These are phyloP conservation scores for Athalia rosae DNA, from an alignment of 2,888 invertebrate genomes.

Conservation along the genomic window DNA sequence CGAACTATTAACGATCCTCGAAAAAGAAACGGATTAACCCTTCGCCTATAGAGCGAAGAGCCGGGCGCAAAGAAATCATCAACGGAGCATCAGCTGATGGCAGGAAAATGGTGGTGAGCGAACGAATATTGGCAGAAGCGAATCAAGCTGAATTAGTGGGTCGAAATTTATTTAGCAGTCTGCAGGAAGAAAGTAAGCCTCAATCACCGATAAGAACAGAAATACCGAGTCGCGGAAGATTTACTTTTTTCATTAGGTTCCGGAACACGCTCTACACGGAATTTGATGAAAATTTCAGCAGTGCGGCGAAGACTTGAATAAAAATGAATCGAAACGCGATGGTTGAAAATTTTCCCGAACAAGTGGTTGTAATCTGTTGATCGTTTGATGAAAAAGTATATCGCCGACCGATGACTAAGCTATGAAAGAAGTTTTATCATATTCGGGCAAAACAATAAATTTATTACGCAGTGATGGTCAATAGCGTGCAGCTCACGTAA, in stretches of 20 bases:
- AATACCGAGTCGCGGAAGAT: background rate
- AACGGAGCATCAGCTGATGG: background rate
- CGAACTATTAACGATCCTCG: conserved; percentile 39
- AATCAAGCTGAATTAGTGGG: conserved; percentile 41
- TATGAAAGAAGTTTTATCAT: background rate
- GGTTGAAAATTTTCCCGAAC: too few species aligned
- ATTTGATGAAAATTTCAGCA: too few species aligned
- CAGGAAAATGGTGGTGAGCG: background rate
- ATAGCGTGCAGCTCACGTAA: conserved; percentile 34
- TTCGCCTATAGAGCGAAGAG: conserved; percentile 17
- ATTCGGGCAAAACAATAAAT: conserved; percentile 12
- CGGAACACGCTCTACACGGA: background rate
- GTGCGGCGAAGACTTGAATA: too few species aligned
- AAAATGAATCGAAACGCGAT: too few species aligned
- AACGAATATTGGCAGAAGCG: conserved; percentile 27
- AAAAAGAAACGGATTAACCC: conserved; percentile 36
- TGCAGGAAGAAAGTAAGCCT: background rate
- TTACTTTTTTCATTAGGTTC: background rate
- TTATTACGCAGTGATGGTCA: conserved; percentile 19
- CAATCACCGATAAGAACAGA: background rate
- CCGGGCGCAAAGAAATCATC: conserved; percentile 9
- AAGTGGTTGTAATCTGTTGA: background rate
- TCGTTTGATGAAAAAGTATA: background rate
- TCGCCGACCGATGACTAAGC: conserved; percentile 3
- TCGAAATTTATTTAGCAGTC: conserved; percentile 21